Evolutionary conservation across 2,113 vertebrate genomes (phyloP), one percentile per base, ranked within the genome.

Genomic region (Machaerirhynchus nigripectus): DNA sequence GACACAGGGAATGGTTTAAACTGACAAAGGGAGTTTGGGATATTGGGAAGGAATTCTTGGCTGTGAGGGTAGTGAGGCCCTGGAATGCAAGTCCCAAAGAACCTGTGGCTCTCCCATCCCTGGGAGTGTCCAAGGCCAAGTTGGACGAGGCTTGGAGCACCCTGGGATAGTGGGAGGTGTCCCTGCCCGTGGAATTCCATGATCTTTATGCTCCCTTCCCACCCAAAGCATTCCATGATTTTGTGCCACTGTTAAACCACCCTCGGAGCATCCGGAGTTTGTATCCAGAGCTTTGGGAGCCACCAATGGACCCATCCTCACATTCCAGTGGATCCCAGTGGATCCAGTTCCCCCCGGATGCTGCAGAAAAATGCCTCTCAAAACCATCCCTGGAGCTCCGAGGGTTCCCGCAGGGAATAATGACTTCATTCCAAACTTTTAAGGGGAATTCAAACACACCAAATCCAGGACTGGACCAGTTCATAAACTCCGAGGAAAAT

Each of bases 161-260:
- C 4, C 13, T 21, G 52, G 50, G 21, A 50, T 9, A 4, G 24
- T 0, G 3, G 13, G 7, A 75, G 3, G 1, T 7, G 10, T 57
- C 42, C 16, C 30, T 21, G 30, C 20, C 42, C 26, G 8, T 15
- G 44, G 52, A 59, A 76, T 76, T 50, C 35, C 35, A 3, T 3
- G 31, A 35, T 30, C 20, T 18, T 42, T 6, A 16, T 26, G 15
- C 42, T 30, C 35, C 42, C 16, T 59, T 59, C 52, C 52, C 35
- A 35, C 31, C 21, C 6, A 1, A 84, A 53, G 17, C 39, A 39
- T 39, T 73, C 81, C 57, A 22, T 3, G 47, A 14, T 27, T 63
- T 33, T 6, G 7, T 30, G 24, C 52, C 13, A 3, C 42, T 23
- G 1, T 10, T 30, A 42, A 49, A 49, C 19, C 42, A 8, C 2